phyloP scores from a whole-genome alignment of 2,113 vertebrate species.

The Melanocharis versteri region DNA sequence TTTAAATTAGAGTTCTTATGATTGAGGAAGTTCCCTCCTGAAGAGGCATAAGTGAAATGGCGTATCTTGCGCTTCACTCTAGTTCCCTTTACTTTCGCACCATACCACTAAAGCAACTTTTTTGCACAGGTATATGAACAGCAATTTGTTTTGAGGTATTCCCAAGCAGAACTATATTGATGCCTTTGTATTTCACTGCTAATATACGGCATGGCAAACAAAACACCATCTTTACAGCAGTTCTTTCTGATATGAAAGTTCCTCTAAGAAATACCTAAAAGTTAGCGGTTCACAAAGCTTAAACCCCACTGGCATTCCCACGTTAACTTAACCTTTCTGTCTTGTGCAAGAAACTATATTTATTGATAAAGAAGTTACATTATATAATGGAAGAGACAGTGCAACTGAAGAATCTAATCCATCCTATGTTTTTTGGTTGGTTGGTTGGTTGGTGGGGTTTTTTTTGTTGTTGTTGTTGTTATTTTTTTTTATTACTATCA shows the following conservation, averaged over 20 bases:
- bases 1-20: background rate
- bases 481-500: background rate
- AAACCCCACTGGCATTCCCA: background rate
- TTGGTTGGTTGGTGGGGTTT: background rate
- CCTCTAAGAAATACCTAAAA: background rate
- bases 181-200: background rate
- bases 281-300: background rate
- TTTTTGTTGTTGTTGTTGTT: no score
- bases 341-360: background rate
- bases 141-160: background rate
- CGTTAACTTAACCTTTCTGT: background rate
- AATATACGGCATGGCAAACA: background rate
- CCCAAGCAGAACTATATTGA: background rate
- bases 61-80: background rate
- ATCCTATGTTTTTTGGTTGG: background rate
- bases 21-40: conserved; percentile 42
- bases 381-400: background rate
- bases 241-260: background rate
- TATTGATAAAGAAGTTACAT: background rate
- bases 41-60: background rate
- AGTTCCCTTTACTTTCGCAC: background rate
- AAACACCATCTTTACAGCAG: background rate
- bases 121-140: background rate
- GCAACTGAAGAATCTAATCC: background rate
- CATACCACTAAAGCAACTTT: background rate